These are phyloP conservation scores for Scaptodrosophila latifasciaeformis DNA, from an alignment of 2,888 invertebrate genomes.

Conservation along the genomic window DNA sequence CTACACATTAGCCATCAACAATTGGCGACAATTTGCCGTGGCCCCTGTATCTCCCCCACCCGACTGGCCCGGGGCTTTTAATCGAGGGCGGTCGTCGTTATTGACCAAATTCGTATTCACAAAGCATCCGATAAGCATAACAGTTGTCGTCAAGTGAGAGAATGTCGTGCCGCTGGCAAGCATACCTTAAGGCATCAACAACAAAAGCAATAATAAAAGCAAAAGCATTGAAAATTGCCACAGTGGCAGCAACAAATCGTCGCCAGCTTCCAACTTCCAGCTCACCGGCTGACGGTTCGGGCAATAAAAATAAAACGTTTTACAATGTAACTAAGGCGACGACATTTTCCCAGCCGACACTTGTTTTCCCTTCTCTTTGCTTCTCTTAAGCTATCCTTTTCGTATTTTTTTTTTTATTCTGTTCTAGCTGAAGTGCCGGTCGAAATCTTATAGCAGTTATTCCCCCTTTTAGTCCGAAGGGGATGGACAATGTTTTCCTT, in stretches of 20 bases:
- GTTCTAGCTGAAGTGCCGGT: no score
- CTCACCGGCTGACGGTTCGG: slow-evolving; percentile 17
- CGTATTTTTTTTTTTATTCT: no score
- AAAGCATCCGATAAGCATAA: slow-evolving; percentile 68
- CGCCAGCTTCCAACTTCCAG: slow-evolving; percentile 59
- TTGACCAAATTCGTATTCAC: slow-evolving; percentile 59
- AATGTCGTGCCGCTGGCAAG: slow-evolving; percentile 51
- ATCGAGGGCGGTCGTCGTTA: slow-evolving; percentile 17
- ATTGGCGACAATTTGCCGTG: slow-evolving; percentile 54
- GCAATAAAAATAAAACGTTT: slow-evolving; percentile 55
- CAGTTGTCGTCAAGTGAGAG: slow-evolving; percentile 57
- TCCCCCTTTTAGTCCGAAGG: no score
- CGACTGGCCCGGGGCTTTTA: no score
- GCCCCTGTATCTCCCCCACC: not conserved
- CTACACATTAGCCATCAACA: slow-evolving; percentile 24
- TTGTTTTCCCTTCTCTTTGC: not conserved
- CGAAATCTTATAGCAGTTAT: no score
- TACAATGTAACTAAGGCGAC: slow-evolving; percentile 63
- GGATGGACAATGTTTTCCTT: no score
- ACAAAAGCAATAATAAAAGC: not conserved
- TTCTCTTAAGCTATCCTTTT: no score
- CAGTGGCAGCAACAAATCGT: slow-evolving; percentile 57
- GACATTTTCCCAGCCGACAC: slow-evolving; percentile 37
- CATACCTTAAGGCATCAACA: slow-evolving; percentile 17
- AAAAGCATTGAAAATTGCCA: slow-evolving; percentile 10